phyloP scores from a whole-genome alignment of 2,797 vertebrate species.

The Menidia menidia region DNA sequence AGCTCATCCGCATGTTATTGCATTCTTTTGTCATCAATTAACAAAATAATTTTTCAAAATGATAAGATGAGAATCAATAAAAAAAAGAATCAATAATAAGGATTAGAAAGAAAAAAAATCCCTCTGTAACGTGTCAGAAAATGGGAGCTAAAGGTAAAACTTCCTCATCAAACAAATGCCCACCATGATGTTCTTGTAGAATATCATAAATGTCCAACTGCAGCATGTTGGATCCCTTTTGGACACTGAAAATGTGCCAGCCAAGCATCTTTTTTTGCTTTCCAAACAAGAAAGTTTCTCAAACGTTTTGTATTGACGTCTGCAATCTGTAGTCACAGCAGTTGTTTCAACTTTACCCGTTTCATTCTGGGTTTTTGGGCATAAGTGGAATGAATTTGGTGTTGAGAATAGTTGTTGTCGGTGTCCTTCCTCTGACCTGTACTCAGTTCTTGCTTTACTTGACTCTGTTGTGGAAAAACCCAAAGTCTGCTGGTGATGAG shows the following conservation, averaged over 20 bases:
- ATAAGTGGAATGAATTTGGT: neutral
- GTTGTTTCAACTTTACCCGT: neutral
- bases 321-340: neutral
- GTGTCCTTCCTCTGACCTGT: neutral
- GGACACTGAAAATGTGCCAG: neutral
- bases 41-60: too few relatives aligned
- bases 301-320: neutral
- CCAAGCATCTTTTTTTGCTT: neutral
- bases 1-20: too few relatives aligned
- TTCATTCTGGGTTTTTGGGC: neutral
- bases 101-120: neutral
- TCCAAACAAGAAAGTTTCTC: neutral
- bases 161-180: neutral
- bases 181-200: neutral
- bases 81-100: too few relatives aligned
- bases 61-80: too few relatives aligned
- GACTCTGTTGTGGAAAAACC: too few relatives aligned
- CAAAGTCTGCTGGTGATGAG: too few relatives aligned
- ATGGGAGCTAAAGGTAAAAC: neutral
- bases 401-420: neutral
- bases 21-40: too few relatives aligned
- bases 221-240: neutral
- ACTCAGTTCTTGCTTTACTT: neutral
- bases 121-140: neutral
- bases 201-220: neutral